phyloP scores from a whole-genome alignment of 1,140 invertebrate species.

The Caerostris darwini region DNA sequence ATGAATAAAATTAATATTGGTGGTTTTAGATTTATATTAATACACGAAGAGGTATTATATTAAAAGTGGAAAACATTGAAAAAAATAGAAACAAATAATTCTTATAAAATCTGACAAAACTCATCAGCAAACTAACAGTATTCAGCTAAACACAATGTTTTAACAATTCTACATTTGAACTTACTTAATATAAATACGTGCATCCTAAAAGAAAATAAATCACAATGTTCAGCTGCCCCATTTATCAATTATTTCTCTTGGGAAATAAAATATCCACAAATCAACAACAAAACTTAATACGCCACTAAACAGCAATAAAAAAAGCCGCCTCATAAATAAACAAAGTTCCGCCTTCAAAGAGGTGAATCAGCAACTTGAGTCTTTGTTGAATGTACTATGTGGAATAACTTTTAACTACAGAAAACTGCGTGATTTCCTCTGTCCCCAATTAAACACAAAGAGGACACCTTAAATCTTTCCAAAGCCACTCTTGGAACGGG shows the following conservation, averaged over 20 bases:
- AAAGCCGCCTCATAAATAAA: neutral
- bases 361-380: neutral
- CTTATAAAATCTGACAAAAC: no score
- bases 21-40: no score
- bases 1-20: no score
- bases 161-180: no score
- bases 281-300: neutral
- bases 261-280: neutral
- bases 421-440: slow-evolving; percentile 13
- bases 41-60: no score
- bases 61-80: no score
- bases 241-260: neutral
- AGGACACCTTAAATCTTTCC: neutral
- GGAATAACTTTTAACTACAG: neutral
- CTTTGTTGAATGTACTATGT: slow-evolving; percentile 31
- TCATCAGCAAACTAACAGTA: no score
- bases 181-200: no score
- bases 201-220: no score
- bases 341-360: neutral
- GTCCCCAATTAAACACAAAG: slow-evolving; percentile 27
- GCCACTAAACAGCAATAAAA: neutral
- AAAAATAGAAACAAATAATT: no score
- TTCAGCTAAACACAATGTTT: no score
- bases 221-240: neutral
- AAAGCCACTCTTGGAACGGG: neutral